phyloP scores from a whole-genome alignment of 2,797 vertebrate species.

The Petrocephalus sullivani region DNA sequence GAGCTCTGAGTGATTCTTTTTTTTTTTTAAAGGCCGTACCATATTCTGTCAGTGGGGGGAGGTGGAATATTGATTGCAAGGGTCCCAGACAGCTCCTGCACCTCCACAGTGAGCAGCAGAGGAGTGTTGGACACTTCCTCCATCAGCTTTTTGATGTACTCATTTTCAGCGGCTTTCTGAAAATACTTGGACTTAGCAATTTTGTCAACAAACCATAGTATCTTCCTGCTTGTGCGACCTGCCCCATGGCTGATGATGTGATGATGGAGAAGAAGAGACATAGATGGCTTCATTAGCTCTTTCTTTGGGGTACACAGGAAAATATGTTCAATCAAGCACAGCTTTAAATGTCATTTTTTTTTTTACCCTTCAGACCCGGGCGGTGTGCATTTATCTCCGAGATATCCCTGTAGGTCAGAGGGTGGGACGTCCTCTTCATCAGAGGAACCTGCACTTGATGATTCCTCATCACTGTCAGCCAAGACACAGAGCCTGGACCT shows the following conservation, averaged over 20 bases:
- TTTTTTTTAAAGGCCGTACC: conserved; percentile 52
- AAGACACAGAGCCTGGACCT: conserved; percentile 61
- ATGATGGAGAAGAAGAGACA: conserved; percentile 41
- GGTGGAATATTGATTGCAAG: conserved; percentile 78
- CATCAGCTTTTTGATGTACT: conserved; percentile 87
- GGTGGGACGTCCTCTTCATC: conserved; percentile 73
- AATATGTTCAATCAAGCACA: conserved; percentile 8
- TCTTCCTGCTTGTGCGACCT: conserved; percentile 71
- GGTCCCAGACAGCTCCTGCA: conserved; percentile 74
- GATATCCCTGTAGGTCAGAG: conserved; percentile 52
- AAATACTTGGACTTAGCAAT: conserved; percentile 85
- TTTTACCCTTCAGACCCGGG: conserved; percentile 65
- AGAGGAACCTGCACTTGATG: conserved; percentile 78
- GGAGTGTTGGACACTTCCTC: conserved; percentile 87
- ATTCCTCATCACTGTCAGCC: conserved; percentile 82
- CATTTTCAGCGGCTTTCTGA: conserved; percentile 81
- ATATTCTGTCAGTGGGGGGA: conserved; percentile 80
- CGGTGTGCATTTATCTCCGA: conserved; percentile 55
- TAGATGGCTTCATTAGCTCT: conserved; percentile 7
- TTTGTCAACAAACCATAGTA: conserved; percentile 84
- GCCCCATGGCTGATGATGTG: conserved; percentile 46
- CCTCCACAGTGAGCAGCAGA: conserved; percentile 78
- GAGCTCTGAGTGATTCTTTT: no score
- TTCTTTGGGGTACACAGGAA: background rate
- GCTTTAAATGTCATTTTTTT: background rate